Percentiles rank a stretch among this genome's conserved stretches.
phyloP scores from a whole-genome alignment of 2,113 vertebrate genomes.

The Sphaerodactylus townsendi region DNA sequence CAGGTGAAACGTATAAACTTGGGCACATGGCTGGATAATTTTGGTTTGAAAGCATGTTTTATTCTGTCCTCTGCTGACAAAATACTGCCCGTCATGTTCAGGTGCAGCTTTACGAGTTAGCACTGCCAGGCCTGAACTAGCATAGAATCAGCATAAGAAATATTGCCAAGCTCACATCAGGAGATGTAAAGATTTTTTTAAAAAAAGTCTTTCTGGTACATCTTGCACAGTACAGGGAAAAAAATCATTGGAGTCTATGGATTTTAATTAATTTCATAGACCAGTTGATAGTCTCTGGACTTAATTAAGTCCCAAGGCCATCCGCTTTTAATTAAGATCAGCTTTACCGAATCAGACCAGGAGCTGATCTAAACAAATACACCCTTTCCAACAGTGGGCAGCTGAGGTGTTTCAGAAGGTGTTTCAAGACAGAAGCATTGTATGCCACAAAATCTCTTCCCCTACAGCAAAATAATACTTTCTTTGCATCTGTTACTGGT shows the following conservation, averaged over 20 bases:
- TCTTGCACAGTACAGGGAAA: not conserved
- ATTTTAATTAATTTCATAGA: conserved; percentile 32
- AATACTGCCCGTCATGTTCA: not conserved
- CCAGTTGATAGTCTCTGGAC: not conserved
- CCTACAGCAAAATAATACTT: not conserved
- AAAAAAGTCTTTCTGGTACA: not conserved
- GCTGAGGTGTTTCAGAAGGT: not conserved
- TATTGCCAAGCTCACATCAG: not conserved
- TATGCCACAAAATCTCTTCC: not conserved
- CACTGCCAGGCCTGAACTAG: not conserved
- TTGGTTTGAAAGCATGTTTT: not conserved
- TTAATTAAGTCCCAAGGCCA: conserved; percentile 28
- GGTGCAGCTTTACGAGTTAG: not conserved
- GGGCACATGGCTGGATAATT: no score
- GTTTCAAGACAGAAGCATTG: not conserved
- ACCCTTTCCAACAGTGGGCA: not conserved
- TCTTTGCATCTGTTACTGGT: not conserved
- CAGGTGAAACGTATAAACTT: no score
- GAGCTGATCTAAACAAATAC: not conserved
- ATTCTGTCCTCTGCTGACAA: not conserved
- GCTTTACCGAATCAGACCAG: not conserved
- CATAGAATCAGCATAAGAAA: not conserved
- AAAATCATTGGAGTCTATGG: conserved; percentile 10
- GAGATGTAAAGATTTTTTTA: not conserved
- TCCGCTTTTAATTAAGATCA: conserved; percentile 16